Evolutionary conservation across 53 echinoderm and acorn worm genomes (phyloP), one percentile per base, ranked within the genome.

Genomic region (Crossaster papposus): DNA sequence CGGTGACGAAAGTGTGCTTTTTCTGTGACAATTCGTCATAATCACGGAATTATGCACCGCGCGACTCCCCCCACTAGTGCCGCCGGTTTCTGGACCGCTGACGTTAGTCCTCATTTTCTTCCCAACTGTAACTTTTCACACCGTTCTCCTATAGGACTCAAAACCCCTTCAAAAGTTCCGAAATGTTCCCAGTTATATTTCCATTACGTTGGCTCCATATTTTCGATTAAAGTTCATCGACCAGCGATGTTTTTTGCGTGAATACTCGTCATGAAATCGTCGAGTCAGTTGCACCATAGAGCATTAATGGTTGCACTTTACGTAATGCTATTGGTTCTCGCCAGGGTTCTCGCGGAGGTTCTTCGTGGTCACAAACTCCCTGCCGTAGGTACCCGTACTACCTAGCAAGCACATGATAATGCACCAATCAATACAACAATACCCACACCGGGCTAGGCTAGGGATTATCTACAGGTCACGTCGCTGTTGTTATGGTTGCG

Each of bases 401-500:
- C 68, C 68, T 14, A 7, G 44, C 37, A 70, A 70, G 68, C 83
- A 70, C n/a, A n/a, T n/a, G n/a, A n/a, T n/a, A n/a, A n/a, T n/a
- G n/a, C n/a, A n/a, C n/a, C n/a, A n/a, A n/a, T n/a, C n/a, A 58
- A 30, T 72, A 30, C 2, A 53, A 50, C 62, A 64, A 88, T 65
- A 73, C 54, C 79, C 44, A 82, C n/a, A n/a, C n/a, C n/a, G n/a
- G n/a, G n/a, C 24, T 29, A 30, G 78, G 35, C 83, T 92, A 92
- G 63, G 89, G 82, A 55, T 82, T 89, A 52, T 50, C n/a, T n/a
- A n/a, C 7, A 34, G 20, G 65, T n/a, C 78, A 86, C 92, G 92
- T 92, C 92, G 89, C 83, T 82, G 92, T 92, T 58, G 89, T 83
- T 89, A 89, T 77, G 92, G 92, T 53, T 70, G 82, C 89, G 80